Percentiles rank a stretch among this genome's conserved stretches.
Conservation (phyloP, 2,888 invertebrate species). For the Epirrita christyi region DNA sequence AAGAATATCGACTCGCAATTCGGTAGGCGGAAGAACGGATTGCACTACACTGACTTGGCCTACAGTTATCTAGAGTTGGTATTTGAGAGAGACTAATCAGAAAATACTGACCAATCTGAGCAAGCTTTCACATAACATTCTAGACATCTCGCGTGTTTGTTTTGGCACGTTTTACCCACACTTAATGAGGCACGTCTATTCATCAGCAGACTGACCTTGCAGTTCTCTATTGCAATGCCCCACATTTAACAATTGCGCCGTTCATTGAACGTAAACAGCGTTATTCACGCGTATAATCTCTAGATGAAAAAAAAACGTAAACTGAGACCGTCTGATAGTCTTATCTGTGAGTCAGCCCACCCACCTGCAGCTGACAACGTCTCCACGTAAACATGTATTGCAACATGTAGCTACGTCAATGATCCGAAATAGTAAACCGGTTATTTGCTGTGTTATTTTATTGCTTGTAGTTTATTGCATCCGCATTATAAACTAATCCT, state of each 20-base stretch:
- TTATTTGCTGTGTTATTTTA: conserved; percentile 21
- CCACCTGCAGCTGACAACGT: conserved; percentile 49
- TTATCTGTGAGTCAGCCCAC: conserved; percentile 57
- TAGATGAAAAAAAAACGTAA: conserved; percentile 42
- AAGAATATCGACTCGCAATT: no score
- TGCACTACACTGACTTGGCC: no score
- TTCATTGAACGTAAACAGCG: conserved; percentile 48
- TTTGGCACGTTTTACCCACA: conserved; percentile 29
- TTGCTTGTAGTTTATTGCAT: conserved; percentile 17
- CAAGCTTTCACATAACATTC: conserved; percentile 9
- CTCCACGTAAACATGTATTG: conserved; percentile 33
- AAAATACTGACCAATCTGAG: conserved; percentile 2
- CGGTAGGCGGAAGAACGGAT: no score
- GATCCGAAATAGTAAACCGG: conserved; percentile 9
- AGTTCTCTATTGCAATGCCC: conserved; percentile 49
- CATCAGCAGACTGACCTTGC: conserved; percentile 49
- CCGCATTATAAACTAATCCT: conserved; percentile 24
- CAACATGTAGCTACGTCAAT: conserved; percentile 18
- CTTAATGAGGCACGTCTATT: conserved; percentile 32
- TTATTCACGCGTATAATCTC: conserved; percentile 45
- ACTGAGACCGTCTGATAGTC: conserved; percentile 44
- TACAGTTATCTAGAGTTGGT: no score
- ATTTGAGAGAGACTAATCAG: background rate
- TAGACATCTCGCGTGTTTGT: conserved; percentile 21
- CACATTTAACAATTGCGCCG: conserved; percentile 46